Base-by-base conservation (phyloP, 2,888 invertebrate species). In the Tethea ocularis region DNA sequence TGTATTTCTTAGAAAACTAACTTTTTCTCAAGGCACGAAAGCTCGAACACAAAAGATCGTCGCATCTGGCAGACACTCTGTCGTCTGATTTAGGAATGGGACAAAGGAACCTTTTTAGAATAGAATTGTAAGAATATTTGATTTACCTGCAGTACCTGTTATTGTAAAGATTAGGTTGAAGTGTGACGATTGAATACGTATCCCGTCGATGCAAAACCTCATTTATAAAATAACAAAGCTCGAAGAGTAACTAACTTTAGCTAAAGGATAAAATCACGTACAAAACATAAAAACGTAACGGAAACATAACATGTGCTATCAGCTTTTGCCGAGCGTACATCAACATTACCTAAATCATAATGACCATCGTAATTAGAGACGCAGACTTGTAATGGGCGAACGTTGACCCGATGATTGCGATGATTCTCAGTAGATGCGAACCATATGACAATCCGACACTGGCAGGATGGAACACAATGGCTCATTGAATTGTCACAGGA, bases 31-130 rank as follows among this genome's bases (percentile, higher is more conserved):
- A 61, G 62, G 57, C 62, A 74, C 71, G 68, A 75, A 72, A 75
- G 66, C 64, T 51, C 54, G 62, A 69, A 74, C 71, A 88, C 83
- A 88, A 88, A 79, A 70, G 75, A 51, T 54, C 62, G 64, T 66
- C 75, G 81, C 86, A 89, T 89, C 89, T 89, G 89, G 83, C 83
- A 91, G 91, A 91, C 91, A 80, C 67, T 62, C 77, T 82, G 91
- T 88, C 90, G 89, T 85, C 88, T 72, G 65, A 59, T 65, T 65
- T 58, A 58, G 63, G 59, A 46, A 51, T 56, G 61, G 63, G 63
- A 88, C 86, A 89, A 89, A 82, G 67, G 74, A 63, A 63, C 62
- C 64, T 62, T 65, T 60, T 57, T 69, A 66, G 67, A 61, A 61
- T 61, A 63, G 57, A 51, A 66, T 65, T 68, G 67, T 74, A 61